A percentile compares a stretch with the other conserved stretches of the same genome.
Evolutionary conservation across 2,113 vertebrate species (phyloP).

Genomic region (Gobiocypris rarus): DNA sequence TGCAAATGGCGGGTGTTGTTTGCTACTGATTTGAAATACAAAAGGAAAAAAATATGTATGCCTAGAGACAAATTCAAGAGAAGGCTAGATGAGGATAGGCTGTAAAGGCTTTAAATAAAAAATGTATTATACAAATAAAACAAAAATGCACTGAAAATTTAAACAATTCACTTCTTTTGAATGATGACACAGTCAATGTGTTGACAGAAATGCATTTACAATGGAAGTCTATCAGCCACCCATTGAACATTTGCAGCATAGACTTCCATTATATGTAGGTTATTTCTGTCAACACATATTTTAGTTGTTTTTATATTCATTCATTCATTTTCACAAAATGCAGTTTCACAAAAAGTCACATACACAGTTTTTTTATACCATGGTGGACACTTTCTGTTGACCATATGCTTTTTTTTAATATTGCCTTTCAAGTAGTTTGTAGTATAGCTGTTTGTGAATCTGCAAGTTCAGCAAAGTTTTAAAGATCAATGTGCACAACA

Average conservation of each 20-base stretch:
- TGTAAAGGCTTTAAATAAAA: background rate
- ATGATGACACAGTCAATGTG: background rate
- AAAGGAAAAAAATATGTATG: slow-evolving; percentile 2
- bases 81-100: background rate
- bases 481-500: too few species aligned
- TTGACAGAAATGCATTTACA: background rate
- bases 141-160: background rate
- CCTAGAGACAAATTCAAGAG: background rate
- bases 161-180: background rate
- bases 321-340: background rate
- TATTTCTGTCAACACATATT: background rate
- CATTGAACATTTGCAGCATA: background rate
- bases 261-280: background rate
- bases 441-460: too few species aligned
- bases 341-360: background rate
- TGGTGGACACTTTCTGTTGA: background rate
- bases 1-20: slow-evolving; percentile 42
- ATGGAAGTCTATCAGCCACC: background rate
- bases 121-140: background rate
- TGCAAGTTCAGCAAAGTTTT: too few species aligned
- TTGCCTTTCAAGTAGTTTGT: too few species aligned
- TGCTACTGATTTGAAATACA: slow-evolving; percentile 33
- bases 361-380: background rate
- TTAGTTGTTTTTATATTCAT: background rate
- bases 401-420: too few species aligned